Percentiles rank a stretch among this genome's conserved stretches.
Conservation (phyloP, 2,797 vertebrate genomes). For the Sebastes minor region DNA sequence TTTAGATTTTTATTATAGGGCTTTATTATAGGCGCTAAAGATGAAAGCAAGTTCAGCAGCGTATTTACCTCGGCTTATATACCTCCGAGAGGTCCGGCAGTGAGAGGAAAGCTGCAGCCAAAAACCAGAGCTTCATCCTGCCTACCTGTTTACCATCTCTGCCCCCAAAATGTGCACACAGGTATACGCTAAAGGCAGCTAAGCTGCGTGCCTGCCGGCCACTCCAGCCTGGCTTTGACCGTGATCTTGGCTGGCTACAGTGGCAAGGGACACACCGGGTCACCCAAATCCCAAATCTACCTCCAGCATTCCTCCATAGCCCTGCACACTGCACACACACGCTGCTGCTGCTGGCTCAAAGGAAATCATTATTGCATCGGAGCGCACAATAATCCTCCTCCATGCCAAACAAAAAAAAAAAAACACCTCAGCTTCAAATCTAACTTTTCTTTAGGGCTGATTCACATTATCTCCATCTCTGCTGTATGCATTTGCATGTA, state of each 20-base stretch:
- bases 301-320: constrained; percentile 85
- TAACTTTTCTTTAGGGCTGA: constrained; percentile 66
- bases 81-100: constrained; percentile 38
- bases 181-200: constrained; percentile 50
- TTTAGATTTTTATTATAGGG: constrained; percentile 6
- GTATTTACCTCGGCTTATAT: constrained; percentile 39
- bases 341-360: constrained; percentile 54
- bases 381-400: constrained; percentile 48
- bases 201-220: constrained; percentile 42
- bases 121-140: constrained; percentile 28
- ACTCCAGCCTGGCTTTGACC: constrained; percentile 68
- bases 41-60: constrained; percentile 33
- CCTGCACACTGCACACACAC: constrained; percentile 54
- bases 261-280: constrained; percentile 81
- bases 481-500: constrained; percentile 34
- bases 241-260: constrained; percentile 74
- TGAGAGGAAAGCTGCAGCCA: constrained; percentile 52
- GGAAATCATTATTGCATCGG: constrained; percentile 41
- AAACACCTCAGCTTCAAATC: constrained; percentile 35
- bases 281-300: constrained; percentile 78
- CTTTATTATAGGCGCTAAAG: constrained; percentile 12
- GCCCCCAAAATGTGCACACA: constrained; percentile 48
- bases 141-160: constrained; percentile 69
- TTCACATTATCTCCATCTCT: constrained; percentile 47
- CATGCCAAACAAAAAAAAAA: constrained; percentile 20